These are phyloP conservation scores for Torymus tubicola DNA, from an alignment of 2,888 invertebrate species.

Conservation along the genomic window DNA sequence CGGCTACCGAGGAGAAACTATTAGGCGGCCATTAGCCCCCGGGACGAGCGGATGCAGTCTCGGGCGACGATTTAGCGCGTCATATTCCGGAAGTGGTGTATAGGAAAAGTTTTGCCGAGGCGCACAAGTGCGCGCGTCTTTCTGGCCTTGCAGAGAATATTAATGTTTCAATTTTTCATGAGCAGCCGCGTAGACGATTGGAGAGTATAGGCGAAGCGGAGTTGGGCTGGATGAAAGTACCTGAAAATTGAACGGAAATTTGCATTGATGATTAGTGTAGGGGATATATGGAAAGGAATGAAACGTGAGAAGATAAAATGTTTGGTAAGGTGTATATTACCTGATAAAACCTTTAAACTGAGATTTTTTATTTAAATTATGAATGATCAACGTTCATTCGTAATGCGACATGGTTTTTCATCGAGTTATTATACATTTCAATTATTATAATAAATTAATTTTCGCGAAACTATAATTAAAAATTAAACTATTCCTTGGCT, in stretches of 20 bases:
- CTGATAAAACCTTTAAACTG: no score
- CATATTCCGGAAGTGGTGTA: constrained; percentile 27
- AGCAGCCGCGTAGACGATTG: background rate
- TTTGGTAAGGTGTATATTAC: no score
- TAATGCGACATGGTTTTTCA: no score
- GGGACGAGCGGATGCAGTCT: no score
- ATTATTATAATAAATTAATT: no score
- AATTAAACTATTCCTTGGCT: no score
- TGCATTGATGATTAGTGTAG: background rate
- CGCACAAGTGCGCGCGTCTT: constrained; percentile 1
- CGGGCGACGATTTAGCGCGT: constrained; percentile 23
- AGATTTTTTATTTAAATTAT: no score
- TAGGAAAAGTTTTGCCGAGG: constrained; percentile 50
- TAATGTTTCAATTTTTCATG: constrained; percentile 61
- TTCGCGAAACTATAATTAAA: no score
- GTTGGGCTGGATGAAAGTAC: constrained; percentile 5
- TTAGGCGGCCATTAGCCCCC: constrained; percentile 61
- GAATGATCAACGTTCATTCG: no score
- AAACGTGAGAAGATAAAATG: no score
- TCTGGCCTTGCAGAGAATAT: constrained; percentile 57
- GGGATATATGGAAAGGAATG: background rate
- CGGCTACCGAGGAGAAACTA: constrained; percentile 56
- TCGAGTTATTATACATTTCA: no score
- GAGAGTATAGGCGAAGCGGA: no score
- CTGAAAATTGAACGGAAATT: constrained; percentile 23